Conservation (phyloP, 2,888 invertebrate species). For the Sinodicranocentrus sp. region DNA sequence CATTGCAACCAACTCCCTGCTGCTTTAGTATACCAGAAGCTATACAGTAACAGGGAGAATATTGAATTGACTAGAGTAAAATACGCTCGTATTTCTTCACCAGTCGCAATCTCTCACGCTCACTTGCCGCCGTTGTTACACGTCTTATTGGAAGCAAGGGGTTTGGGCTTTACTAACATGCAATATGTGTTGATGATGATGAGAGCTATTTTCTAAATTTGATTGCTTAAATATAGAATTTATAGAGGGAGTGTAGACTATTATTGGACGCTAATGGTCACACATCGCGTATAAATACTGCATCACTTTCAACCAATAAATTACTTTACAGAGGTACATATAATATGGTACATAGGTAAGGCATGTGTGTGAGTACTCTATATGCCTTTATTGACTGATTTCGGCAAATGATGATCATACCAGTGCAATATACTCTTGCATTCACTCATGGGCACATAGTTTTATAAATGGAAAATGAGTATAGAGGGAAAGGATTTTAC, state of each 20-base stretch:
- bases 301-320: neutral
- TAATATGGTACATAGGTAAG: slow-evolving; percentile 4
- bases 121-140: slow-evolving; percentile 30
- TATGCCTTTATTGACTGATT: slow-evolving; percentile 16
- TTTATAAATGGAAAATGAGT: too few species aligned
- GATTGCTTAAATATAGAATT: slow-evolving; percentile 67
- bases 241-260: slow-evolving; percentile 53
- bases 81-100: slow-evolving; percentile 14
- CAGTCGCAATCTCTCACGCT: slow-evolving; percentile 36
- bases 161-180: neutral
- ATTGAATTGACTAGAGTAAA: too few species aligned
- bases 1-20: too few species aligned
- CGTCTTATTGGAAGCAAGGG: neutral
- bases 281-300: slow-evolving; percentile 23
- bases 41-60: too few species aligned
- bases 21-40: too few species aligned
- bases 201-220: slow-evolving; percentile 54
- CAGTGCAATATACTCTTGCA: too few species aligned
- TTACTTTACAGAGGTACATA: neutral
- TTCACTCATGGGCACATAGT: too few species aligned
- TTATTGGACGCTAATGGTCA: slow-evolving; percentile 63
- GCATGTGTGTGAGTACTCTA: neutral
- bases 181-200: slow-evolving; percentile 40
- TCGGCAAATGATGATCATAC: slow-evolving; percentile 23
- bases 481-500: too few species aligned